Evolutionary conservation across 2,797 vertebrate genomes (phyloP).

Genomic region (Parotocinclus haroldoi): DNA sequence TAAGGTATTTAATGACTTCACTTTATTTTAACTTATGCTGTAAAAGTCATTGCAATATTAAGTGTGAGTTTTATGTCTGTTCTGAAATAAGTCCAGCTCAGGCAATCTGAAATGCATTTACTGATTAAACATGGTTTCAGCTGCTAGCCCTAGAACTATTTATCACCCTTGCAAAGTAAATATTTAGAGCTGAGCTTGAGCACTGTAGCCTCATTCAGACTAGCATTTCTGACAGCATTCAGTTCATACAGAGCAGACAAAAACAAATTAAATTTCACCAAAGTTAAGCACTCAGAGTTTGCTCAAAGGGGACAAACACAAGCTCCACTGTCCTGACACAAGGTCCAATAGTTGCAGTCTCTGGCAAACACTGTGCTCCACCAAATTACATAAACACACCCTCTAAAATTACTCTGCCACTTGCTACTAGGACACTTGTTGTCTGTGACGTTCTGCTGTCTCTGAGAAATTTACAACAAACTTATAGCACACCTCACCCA

Average conservation of each 20-base stretch:
- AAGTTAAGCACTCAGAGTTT: slow-evolving; percentile 24
- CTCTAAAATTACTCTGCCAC: slow-evolving; percentile 27
- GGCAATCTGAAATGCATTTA: not conserved
- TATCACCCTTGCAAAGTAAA: slow-evolving; percentile 29
- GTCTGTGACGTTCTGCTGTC: slow-evolving; percentile 20
- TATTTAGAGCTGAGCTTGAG: slow-evolving; percentile 40
- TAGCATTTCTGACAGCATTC: slow-evolving; percentile 35
- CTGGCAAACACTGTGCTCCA: slow-evolving; percentile 55
- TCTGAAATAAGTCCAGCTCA: not conserved
- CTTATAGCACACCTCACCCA: slow-evolving; percentile 24
- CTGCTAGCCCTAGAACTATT: slow-evolving; percentile 21
- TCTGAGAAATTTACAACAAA: slow-evolving; percentile 24
- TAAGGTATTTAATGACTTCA: too few relatives aligned
- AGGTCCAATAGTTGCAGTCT: slow-evolving; percentile 25
- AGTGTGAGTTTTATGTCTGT: not conserved
- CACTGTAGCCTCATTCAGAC: slow-evolving; percentile 33
- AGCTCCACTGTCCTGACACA: slow-evolving; percentile 46
- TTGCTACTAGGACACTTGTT: slow-evolving; percentile 26
- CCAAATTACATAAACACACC: slow-evolving; percentile 43
- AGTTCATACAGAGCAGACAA: slow-evolving; percentile 51
- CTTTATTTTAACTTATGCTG: too few relatives aligned
- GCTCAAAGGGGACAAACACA: slow-evolving; percentile 45
- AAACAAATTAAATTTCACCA: slow-evolving; percentile 50
- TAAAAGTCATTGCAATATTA: not conserved
- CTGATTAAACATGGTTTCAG: slow-evolving; percentile 12